These are phyloP conservation scores for Lophius americanus DNA, from an alignment of 2,797 vertebrate species.

Conservation along the genomic window DNA sequence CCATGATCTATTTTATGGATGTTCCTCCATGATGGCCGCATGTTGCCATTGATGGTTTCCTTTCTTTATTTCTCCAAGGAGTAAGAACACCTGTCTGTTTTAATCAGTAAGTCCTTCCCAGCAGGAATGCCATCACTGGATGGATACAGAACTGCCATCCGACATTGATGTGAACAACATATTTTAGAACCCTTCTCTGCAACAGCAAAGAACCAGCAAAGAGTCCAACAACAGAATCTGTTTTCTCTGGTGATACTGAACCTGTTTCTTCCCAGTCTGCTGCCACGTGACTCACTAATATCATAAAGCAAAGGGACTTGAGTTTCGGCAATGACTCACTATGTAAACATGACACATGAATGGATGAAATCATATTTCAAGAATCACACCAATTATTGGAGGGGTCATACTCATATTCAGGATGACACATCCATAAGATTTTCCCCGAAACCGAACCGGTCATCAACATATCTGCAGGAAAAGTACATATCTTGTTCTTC, in stretches of 20 bases:
- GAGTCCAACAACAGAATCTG: conserved; percentile 53
- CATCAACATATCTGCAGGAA: conserved; percentile 27
- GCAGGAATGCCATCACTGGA: conserved; percentile 77
- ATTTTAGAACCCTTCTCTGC: conserved; percentile 71
- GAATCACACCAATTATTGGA: conserved; percentile 48
- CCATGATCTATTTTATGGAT: conserved; percentile 85
- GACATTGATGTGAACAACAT: conserved; percentile 81
- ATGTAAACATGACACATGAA: conserved; percentile 35
- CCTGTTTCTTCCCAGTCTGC: conserved; percentile 30
- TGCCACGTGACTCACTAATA: conserved; percentile 55
- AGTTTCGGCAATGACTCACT: conserved; percentile 57
- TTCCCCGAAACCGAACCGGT: conserved; percentile 66
- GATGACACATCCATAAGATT: conserved; percentile 57
- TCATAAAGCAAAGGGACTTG: conserved; percentile 38
- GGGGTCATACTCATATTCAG: conserved; percentile 30
- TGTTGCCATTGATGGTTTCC: conserved; percentile 79
- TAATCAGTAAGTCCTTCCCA: conserved; percentile 81
- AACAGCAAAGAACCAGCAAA: conserved; percentile 65
- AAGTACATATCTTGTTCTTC: neutral
- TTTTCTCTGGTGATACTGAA: conserved; percentile 34
- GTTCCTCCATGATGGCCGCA: conserved; percentile 77
- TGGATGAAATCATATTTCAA: conserved; percentile 69
- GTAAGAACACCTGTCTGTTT: conserved; percentile 81
- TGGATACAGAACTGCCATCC: conserved; percentile 66
- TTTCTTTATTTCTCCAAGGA: conserved; percentile 83